Evolutionary conservation across 2,888 invertebrate genomes (phyloP).

Genomic region (Caenorhabditis drosophilae): DNA sequence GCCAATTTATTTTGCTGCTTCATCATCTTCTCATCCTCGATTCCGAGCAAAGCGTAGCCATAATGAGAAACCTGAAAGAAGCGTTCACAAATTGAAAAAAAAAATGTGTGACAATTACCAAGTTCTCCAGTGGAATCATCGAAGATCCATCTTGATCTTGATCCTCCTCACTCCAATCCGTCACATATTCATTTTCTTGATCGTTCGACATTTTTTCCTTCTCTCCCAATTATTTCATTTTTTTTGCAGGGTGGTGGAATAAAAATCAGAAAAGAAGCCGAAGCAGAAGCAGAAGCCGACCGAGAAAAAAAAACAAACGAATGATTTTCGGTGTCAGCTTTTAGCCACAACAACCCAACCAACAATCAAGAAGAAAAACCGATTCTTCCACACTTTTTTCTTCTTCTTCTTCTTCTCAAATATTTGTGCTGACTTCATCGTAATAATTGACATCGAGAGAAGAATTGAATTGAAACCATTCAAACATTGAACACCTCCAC

Average conservation of each 20-base stretch:
- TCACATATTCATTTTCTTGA: neutral
- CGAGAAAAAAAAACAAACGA: neutral
- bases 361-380: too few species aligned
- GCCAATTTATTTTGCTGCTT: neutral
- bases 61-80: slow-evolving; percentile 28
- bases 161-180: neutral
- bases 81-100: neutral
- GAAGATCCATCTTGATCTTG: neutral
- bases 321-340: neutral
- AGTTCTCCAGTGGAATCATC: neutral
- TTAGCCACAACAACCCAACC: too few species aligned
- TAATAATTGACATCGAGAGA: neutral
- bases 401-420: neutral
- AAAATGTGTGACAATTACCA: neutral
- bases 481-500: too few species aligned
- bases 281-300: neutral
- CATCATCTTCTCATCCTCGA: slow-evolving; percentile 18
- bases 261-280: neutral
- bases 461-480: too few species aligned
- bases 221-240: neutral
- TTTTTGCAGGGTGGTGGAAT: too few species aligned
- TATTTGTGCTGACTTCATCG: neutral
- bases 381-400: neutral
- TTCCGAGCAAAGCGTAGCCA: slow-evolving; percentile 28
- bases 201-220: neutral